Conservation (phyloP, 2,888 invertebrate species). For the Linnaemya vulpina region DNA sequence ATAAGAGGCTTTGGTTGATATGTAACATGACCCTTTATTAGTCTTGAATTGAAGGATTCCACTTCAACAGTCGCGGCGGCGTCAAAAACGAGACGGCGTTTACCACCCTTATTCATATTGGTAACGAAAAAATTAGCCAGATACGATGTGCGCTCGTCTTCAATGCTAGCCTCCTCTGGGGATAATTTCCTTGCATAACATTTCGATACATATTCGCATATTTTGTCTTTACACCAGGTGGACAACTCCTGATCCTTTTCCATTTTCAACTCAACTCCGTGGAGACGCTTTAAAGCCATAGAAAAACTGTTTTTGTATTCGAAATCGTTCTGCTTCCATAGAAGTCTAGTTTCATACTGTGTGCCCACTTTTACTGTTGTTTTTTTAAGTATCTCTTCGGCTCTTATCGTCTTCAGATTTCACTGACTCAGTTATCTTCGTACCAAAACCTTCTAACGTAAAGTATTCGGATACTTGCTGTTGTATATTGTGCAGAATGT, state of each 20-base stretch:
- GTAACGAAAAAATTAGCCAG: slow-evolving; percentile 21
- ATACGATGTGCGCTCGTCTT: not conserved
- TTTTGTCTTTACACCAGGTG: slow-evolving; percentile 1
- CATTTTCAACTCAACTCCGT: slow-evolving; percentile 38
- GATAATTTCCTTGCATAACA: too few relatives aligned
- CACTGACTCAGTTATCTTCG: slow-evolving; percentile 16
- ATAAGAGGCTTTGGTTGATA: slow-evolving; percentile 58
- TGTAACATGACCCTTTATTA: slow-evolving; percentile 48
- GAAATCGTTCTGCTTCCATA: slow-evolving; percentile 18
- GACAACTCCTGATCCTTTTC: slow-evolving; percentile 15
- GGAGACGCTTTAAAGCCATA: too few relatives aligned
- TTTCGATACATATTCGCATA: slow-evolving; percentile 19
- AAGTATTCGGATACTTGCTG: slow-evolving; percentile 41
- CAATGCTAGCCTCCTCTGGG: too few relatives aligned
- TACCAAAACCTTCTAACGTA: slow-evolving; percentile 42
- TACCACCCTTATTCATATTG: slow-evolving; percentile 35
- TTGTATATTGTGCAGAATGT: slow-evolving; percentile 11
- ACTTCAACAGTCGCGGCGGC: slow-evolving; percentile 45
- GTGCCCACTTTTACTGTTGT: slow-evolving; percentile 28
- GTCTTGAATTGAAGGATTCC: slow-evolving; percentile 50
- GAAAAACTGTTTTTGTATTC: slow-evolving; percentile 35
- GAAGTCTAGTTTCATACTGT: slow-evolving; percentile 33
- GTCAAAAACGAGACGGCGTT: slow-evolving; percentile 48
- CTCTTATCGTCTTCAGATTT: slow-evolving; percentile 42
- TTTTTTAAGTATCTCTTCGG: slow-evolving; percentile 23